Conservation (phyloP, 1,140 invertebrate species). For the Trialeurodes vaporariorum region DNA sequence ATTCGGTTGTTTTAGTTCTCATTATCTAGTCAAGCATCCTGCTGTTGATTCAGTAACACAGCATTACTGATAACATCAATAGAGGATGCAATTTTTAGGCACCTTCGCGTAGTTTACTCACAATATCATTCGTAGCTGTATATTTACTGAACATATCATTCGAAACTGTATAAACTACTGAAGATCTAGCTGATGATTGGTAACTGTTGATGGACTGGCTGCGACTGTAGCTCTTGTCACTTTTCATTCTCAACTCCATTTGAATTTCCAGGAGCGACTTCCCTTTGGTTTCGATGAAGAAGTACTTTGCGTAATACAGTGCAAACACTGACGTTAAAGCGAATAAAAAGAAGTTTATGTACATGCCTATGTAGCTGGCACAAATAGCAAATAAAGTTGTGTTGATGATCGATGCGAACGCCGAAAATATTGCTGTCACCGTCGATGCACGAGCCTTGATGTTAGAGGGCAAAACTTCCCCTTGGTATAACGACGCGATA, state of each 20-base stretch:
- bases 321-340: constrained; percentile 48
- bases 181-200: not conserved
- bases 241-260: constrained; percentile 23
- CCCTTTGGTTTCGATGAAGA: constrained; percentile 72
- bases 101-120: too few relatives aligned
- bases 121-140: too few relatives aligned
- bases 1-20: too few relatives aligned
- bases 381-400: constrained; percentile 38
- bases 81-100: too few relatives aligned
- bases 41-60: too few relatives aligned
- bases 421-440: constrained; percentile 34
- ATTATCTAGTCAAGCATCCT: too few relatives aligned
- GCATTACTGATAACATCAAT: too few relatives aligned
- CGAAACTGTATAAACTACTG: too few relatives aligned
- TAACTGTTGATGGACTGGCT: not conserved
- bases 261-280: constrained; percentile 55
- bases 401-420: constrained; percentile 30
- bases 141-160: too few relatives aligned
- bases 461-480: constrained; percentile 30
- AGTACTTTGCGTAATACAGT: constrained; percentile 50
- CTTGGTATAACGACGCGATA: constrained; percentile 20
- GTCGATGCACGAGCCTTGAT: constrained; percentile 36
- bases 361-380: constrained; percentile 37
- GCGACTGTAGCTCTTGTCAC: not conserved
- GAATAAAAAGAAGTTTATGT: constrained; percentile 50